These are phyloP conservation scores for Anguilla obscura DNA, from an alignment of 2,797 vertebrate species.

Conservation along the genomic window DNA sequence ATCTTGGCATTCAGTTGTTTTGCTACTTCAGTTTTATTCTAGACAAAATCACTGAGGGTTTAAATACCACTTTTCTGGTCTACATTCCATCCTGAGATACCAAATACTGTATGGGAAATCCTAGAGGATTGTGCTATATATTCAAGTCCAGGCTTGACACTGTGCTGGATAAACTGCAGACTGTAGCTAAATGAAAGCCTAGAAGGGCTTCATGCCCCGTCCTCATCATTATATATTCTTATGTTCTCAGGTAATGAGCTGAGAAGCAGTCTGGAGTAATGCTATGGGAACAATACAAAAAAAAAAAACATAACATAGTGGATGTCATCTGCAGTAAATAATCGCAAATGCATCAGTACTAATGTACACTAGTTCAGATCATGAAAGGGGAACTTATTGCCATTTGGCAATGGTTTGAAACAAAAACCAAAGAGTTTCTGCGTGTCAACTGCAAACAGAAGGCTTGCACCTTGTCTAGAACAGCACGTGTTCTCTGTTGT, in stretches of 20 bases:
- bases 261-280: background rate
- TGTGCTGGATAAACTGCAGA: background rate
- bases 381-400: background rate
- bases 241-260: background rate
- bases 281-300: background rate
- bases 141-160: conserved; percentile 12
- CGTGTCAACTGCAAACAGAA: conserved; percentile 66
- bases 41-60: background rate
- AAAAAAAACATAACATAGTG: background rate
- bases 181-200: conserved; percentile 11
- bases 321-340: background rate
- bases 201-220: background rate
- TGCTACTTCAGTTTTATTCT: background rate
- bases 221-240: background rate
- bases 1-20: background rate
- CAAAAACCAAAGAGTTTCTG: conserved; percentile 56
- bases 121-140: background rate
- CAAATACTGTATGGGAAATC: background rate
- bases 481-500: conserved; percentile 31
- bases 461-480: conserved; percentile 46
- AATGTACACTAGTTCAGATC: background rate
- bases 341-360: background rate
- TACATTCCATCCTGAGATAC: background rate
- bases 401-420: background rate
- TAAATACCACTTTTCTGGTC: background rate